Evolutionary conservation across 2,888 invertebrate genomes (phyloP).

Genomic region (Orthonychiurus folsomi): DNA sequence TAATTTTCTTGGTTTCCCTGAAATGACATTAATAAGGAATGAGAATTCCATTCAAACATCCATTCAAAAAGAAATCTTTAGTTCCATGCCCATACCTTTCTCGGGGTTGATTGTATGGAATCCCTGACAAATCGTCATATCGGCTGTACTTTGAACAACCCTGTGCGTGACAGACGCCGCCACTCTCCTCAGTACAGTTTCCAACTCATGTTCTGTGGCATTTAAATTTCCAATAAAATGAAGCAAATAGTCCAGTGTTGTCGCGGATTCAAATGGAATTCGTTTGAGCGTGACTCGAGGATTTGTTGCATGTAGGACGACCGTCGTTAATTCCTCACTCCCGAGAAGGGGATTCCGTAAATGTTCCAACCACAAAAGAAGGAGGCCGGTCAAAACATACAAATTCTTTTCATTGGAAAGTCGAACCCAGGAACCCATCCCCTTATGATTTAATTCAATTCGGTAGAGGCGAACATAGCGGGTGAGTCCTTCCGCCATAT

Average conservation of each 20-base stretch:
- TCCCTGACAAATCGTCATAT: conserved; percentile 30
- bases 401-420: conserved; percentile 58
- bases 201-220: conserved; percentile 24
- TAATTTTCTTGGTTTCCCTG: conserved; percentile 38
- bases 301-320: conserved; percentile 54
- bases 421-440: conserved; percentile 54
- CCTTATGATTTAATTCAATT: conserved; percentile 57
- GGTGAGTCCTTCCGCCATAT: conserved; percentile 49
- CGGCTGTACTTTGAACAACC: conserved; percentile 35
- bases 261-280: conserved; percentile 32
- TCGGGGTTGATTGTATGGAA: conserved; percentile 36
- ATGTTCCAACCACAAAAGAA: conserved; percentile 69
- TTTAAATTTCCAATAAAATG: conserved; percentile 39
- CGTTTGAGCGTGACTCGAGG: conserved; percentile 52
- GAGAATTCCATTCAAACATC: not conserved
- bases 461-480: conserved; percentile 45
- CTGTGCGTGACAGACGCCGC: conserved; percentile 39
- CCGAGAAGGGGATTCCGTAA: conserved; percentile 60
- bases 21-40: conserved; percentile 1
- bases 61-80: not conserved
- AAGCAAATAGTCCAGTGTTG: conserved; percentile 36
- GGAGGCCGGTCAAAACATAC: conserved; percentile 54
- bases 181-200: conserved; percentile 31
- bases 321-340: conserved; percentile 57
- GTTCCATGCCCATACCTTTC: conserved; percentile 25